Evolutionary conservation across 2,888 invertebrate genomes (phyloP).

Genomic region (Drosophila multiciliata): DNA sequence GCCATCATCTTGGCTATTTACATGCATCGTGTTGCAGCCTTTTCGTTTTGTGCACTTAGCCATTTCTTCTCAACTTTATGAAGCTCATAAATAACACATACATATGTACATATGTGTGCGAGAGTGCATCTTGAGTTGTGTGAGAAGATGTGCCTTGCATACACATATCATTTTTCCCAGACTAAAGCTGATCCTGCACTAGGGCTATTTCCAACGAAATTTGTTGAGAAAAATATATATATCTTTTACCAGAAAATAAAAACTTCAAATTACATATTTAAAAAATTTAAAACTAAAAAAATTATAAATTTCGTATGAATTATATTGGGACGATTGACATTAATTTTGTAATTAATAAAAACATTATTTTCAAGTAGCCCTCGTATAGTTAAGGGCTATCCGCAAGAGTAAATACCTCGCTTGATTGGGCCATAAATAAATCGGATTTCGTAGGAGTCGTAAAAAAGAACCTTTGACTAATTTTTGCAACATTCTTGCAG

Average conservation of each 20-base stretch:
- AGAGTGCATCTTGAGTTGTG: conserved; percentile 14
- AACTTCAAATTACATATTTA: neutral
- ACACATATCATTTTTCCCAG: neutral
- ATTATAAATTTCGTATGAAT: neutral
- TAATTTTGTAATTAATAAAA: neutral
- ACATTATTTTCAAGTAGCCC: neutral
- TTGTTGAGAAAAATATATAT: neutral
- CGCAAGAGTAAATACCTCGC: neutral
- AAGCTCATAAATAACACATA: conserved; percentile 78
- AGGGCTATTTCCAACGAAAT: neutral
- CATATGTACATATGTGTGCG: neutral
- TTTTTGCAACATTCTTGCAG: conserved; percentile 44
- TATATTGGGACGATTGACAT: neutral
- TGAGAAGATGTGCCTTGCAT: conserved; percentile 8
- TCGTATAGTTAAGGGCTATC: conserved; percentile 5
- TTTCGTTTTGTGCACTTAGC: conserved; percentile 61
- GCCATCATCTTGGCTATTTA: conserved; percentile 65
- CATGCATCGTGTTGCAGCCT: conserved; percentile 49
- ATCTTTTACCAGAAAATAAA: neutral
- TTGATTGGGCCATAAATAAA: conserved; percentile 16
- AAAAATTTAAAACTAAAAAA: neutral
- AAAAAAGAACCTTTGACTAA: conserved; percentile 37
- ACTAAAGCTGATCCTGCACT: neutral
- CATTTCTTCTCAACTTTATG: conserved; percentile 72
- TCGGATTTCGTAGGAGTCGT: neutral